These are phyloP conservation scores for Nibea coibor DNA, from an alignment of 2,113 vertebrate genomes.

Conservation along the genomic window DNA sequence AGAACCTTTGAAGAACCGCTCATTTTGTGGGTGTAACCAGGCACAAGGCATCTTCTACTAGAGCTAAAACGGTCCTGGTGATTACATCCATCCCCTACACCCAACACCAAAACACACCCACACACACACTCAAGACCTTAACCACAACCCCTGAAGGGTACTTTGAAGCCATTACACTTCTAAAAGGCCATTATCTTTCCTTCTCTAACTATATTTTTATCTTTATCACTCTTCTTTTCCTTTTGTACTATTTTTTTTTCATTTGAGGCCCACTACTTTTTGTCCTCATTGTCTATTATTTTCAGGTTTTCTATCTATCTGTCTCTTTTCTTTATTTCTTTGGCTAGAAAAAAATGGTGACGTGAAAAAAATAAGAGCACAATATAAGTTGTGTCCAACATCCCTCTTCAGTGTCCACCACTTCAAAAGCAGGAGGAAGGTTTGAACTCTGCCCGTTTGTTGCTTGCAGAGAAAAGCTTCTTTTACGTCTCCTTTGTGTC, in stretches of 20 bases:
- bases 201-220: not conserved
- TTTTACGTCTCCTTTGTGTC: conserved; percentile 44
- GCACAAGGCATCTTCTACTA: conserved; percentile 29
- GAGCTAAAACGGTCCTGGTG: conserved; percentile 34
- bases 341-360: conserved; percentile 7
- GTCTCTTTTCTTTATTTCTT: not conserved
- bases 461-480: conserved; percentile 38
- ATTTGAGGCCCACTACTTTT: not conserved
- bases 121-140: conserved; percentile 3
- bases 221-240: not conserved
- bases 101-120: conserved; percentile 6
- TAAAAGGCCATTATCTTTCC: conserved; percentile 11
- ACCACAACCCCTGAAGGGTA: conserved; percentile 1
- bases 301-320: not conserved
- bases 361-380: conserved; percentile 18
- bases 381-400: not conserved
- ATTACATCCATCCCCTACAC: conserved; percentile 20
- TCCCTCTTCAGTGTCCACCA: not conserved
- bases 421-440: conserved; percentile 38
- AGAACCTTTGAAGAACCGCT: not conserved
- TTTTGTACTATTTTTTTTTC: not conserved
- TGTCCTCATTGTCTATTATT: not conserved
- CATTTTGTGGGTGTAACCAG: conserved; percentile 51
- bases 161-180: conserved; percentile 18
- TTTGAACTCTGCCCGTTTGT: conserved; percentile 41